Evolutionary conservation across 23 tunicate genomes (phyloP).

Genomic region (Phallusia fumigata): DNA sequence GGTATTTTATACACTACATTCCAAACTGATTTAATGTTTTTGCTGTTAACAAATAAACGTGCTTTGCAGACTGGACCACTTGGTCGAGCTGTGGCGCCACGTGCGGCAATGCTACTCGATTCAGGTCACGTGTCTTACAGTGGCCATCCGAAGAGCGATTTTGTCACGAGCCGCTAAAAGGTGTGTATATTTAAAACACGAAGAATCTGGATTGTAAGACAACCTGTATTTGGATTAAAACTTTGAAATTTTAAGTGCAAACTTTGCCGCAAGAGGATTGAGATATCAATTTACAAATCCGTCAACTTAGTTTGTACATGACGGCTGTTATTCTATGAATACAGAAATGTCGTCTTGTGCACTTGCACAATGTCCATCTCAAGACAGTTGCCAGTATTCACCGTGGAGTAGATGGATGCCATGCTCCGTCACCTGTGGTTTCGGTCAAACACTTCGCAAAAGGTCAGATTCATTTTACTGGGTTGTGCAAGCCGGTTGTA

Average conservation of each 20-base stretch:
- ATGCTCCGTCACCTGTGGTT: constrained; percentile 82
- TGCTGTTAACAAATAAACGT: too few relatives aligned
- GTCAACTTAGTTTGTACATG: background rate
- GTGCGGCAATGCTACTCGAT: constrained; percentile 53
- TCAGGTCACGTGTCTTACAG: constrained; percentile 47
- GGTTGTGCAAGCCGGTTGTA: too few relatives aligned
- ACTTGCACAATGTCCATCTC: constrained; percentile 8
- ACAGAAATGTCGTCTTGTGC: constrained; percentile 46
- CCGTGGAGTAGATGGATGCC: constrained; percentile 86
- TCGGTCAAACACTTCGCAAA: constrained; percentile 81
- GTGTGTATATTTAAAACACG: constrained; percentile 8
- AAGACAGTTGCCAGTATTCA: constrained; percentile 44
- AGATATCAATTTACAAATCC: too few relatives aligned
- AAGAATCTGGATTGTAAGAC: too few relatives aligned
- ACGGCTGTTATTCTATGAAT: background rate
- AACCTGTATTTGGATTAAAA: too few relatives aligned
- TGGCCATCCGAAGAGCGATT: constrained; percentile 90
- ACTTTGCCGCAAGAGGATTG: too few relatives aligned
- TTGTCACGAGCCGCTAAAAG: constrained; percentile 77
- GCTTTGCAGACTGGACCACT: constrained; percentile 60
- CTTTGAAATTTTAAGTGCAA: too few relatives aligned
- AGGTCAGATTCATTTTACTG: constrained; percentile 6
- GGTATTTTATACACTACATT: constrained; percentile 23
- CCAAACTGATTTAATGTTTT: background rate
- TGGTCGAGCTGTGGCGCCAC: constrained; percentile 70